Evolutionary conservation across 2,888 invertebrate genomes (phyloP), one percentile per base, ranked within the genome.

Genomic region (Ashinkailepas kermadecensis): DNA sequence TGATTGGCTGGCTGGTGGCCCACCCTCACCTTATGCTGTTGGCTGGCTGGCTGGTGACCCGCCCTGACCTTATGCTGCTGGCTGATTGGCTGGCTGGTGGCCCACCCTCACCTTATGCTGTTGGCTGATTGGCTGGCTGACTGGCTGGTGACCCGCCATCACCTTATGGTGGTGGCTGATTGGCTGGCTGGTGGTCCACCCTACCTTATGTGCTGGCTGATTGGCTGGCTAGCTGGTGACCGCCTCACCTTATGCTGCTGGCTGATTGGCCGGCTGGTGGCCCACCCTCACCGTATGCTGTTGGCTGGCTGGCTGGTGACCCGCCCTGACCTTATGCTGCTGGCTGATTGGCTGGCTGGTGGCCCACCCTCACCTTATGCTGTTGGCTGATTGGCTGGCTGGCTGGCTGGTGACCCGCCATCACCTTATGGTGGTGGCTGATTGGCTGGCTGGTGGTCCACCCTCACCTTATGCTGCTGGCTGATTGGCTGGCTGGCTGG

Each of bases 291-390:
- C 92, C 90, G 95, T 95, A 85, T 91, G 92, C 87, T 95, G 94
- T 88, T 96, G 97, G 89, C 96, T 95, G 54, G 94, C 94, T 57
- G 97, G 97, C 85, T 98, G 89, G 11, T 6, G 11, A 15, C 10
- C 62, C 15, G 10, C 18, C 21, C 82, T 82, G 81, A 97, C 92
- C 90, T 96, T 95, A 85, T 91, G 92, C 87, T 95, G 94, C 88
- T 97, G 97, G 89, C 96, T 95, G 54, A 94, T 94, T 57, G 97
- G 97, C 85, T 98, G 89, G 12, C 98, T 98, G 82, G 18, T 21
- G n/a, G n/a, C n/a, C 4, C 3, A 21, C 11, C 23, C 81, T 82
- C 81, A 97, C 92, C 90, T 96, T 95, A n/a, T n/a, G n/a, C n/a
- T n/a, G n/a, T n/a, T n/a, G n/a, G n/a, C n/a, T n/a, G n/a, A n/a